phyloP scores from a whole-genome alignment of 2,113 vertebrate species.

The Zosterops pallidus region DNA sequence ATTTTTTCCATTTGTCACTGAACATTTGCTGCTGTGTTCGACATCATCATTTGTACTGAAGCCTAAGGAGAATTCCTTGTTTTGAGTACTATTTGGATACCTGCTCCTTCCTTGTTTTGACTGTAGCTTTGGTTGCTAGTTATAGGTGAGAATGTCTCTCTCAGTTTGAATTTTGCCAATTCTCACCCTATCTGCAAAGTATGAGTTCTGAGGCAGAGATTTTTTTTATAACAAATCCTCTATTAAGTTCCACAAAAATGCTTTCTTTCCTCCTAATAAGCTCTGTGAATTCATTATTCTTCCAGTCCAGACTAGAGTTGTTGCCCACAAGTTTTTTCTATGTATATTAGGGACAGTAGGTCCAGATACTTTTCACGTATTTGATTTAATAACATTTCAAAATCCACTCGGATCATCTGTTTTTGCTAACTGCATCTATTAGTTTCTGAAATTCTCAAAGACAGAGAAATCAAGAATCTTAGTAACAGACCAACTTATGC shows the following conservation, averaged over 20 bases:
- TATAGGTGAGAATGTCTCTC: not conserved
- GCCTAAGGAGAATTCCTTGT: not conserved
- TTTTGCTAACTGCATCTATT: not conserved
- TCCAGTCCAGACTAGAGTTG: not conserved
- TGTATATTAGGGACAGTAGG: not conserved
- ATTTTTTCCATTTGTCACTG: not conserved
- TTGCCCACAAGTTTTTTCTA: not conserved
- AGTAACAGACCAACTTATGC: not conserved
- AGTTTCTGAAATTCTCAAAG: not conserved
- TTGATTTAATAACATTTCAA: not conserved
- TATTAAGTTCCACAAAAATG: not conserved
- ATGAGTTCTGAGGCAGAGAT: not conserved
- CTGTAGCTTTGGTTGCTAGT: not conserved
- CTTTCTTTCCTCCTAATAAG: not conserved
- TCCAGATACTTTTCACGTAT: not conserved
- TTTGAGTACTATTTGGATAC: not conserved
- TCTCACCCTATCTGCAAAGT: not conserved
- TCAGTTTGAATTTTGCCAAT: not conserved
- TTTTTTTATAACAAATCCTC: not conserved
- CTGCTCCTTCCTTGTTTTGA: not conserved
- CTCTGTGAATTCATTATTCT: not conserved
- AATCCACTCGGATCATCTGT: not conserved
- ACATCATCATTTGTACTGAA: not conserved
- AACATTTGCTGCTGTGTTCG: not conserved
- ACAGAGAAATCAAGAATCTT: not conserved